Evolutionary conservation across 2,888 invertebrate species (phyloP).

Genomic region (Cylindroiulus punctatus): DNA sequence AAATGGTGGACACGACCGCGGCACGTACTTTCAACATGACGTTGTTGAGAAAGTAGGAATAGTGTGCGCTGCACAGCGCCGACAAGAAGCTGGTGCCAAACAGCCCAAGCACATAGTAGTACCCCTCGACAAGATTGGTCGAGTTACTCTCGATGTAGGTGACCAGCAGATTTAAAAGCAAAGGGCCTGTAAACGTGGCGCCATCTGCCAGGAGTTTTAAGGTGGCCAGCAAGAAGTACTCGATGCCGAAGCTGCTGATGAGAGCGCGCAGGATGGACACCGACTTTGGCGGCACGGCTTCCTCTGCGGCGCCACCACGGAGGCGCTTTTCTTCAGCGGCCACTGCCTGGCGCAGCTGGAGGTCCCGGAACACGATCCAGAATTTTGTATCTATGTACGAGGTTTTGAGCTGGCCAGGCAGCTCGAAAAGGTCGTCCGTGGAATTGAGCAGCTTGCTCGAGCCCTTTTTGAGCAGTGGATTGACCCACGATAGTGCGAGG

Average conservation of each 20-base stretch:
- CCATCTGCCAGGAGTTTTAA: constrained; percentile 84
- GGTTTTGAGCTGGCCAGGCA: constrained; percentile 76
- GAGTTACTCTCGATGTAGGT: constrained; percentile 77
- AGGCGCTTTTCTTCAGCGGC: constrained; percentile 56
- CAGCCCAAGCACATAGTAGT: constrained; percentile 72
- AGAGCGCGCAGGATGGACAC: constrained; percentile 74
- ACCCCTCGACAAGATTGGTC: constrained; percentile 67
- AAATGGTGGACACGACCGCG: constrained; percentile 83
- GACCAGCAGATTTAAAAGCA: constrained; percentile 85
- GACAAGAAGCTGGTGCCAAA: constrained; percentile 75
- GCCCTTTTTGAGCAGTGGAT: constrained; percentile 84
- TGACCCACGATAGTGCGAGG: constrained; percentile 88
- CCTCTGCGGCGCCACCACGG: constrained; percentile 57
- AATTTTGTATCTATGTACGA: constrained; percentile 73
- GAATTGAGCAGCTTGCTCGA: constrained; percentile 74
- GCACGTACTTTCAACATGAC: constrained; percentile 88
- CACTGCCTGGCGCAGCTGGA: constrained; percentile 58
- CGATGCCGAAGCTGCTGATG: constrained; percentile 79
- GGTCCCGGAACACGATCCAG: constrained; percentile 64
- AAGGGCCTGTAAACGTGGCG: constrained; percentile 87
- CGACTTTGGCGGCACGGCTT: not conserved
- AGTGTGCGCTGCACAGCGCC: constrained; percentile 85
- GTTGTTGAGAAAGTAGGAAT: constrained; percentile 85
- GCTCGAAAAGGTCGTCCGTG: constrained; percentile 84
- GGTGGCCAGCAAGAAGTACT: constrained; percentile 86